Base-by-base conservation (phyloP, 2,888 invertebrate genomes). In the Acleris sparsana region DNA sequence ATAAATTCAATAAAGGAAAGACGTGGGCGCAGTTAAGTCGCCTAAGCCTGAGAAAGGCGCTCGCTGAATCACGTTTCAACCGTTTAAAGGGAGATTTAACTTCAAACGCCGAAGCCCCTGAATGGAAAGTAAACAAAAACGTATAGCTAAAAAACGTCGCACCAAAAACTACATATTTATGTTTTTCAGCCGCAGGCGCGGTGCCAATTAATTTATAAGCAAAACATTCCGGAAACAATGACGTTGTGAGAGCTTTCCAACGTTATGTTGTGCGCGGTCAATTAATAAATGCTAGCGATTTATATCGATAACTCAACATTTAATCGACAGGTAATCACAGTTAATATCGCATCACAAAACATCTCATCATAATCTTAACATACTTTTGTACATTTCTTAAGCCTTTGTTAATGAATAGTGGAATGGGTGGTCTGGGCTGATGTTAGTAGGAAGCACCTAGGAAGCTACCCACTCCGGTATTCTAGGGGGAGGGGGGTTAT, bases 71-170 rank as follows among this genome's bases (percentile, higher is more conserved):
- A 89, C 88, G 86, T 86, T 88, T 84, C 79, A 79, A 85, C 76
- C 86, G 79, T 89, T 88, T 86, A 86, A 87, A 88, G 89, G 89
- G 89, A 89, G 89, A 89, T 88, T 90, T 90, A 88, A 86, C 89
- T 89, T 88, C 86, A 88, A 90, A 89, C 88, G 83, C 85, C 77
- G 69, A 79, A 76, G 82, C 82, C 78, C 85, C 85, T 85, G 72
- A 90, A 92, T 91, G 85, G 85, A 91, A 91, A 88, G 84, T 86
- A 90, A 91, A 91, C 89, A 91, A 83, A 81, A 79, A 73, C 88
- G 85, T 33, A 33, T 33, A 87, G 88, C 87, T 86, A 85, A 82
- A 87, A 87, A 87, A 86, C 82, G 85, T 85, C 84, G 78, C 75
- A 79, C 75, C 76, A 86, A 86, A 88, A 87, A 88, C 82, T 82